Evolutionary conservation across 2,113 vertebrate genomes (phyloP).

Genomic region (Orthonyx spaldingii): DNA sequence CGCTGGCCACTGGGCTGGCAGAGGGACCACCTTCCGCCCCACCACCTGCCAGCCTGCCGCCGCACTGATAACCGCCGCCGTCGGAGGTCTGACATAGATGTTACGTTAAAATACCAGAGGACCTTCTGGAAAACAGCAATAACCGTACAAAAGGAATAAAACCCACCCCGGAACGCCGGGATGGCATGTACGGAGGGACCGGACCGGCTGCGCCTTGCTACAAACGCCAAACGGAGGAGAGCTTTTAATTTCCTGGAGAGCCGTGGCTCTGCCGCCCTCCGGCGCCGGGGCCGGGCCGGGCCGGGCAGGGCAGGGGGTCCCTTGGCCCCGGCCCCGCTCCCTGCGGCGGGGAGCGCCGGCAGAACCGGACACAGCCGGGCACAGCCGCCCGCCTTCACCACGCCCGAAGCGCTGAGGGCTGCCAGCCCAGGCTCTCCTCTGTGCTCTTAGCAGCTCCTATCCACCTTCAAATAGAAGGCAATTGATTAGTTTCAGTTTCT

Average conservation of each 20-base stretch:
- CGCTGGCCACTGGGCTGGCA: neutral
- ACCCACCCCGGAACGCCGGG: neutral
- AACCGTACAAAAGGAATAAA: neutral
- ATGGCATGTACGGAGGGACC: neutral
- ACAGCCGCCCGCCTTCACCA: neutral
- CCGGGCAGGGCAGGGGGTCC: too few species aligned
- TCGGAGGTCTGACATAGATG: accelerated
- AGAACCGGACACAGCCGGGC: neutral
- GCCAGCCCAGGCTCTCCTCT: slow-evolving; percentile 32
- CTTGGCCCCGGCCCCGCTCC: neutral
- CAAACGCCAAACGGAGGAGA: neutral
- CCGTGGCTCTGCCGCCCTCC: neutral
- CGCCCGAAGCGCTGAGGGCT: neutral
- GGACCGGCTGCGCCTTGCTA: neutral
- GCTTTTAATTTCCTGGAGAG: slow-evolving; percentile 11
- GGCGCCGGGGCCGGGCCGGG: neutral
- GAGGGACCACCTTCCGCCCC: accelerated
- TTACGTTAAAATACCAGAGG: neutral
- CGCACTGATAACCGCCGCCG: accelerated
- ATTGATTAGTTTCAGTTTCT: slow-evolving; percentile 79
- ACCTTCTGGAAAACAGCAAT: neutral
- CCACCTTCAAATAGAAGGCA: slow-evolving; percentile 66
- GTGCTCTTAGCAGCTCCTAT: slow-evolving; percentile 41
- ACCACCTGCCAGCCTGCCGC: neutral
- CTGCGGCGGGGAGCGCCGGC: neutral